A percentile compares a stretch with the other conserved stretches of the same genome.
Evolutionary conservation across 2,888 invertebrate species (phyloP).

Genomic region (Platynereis dumerilii): DNA sequence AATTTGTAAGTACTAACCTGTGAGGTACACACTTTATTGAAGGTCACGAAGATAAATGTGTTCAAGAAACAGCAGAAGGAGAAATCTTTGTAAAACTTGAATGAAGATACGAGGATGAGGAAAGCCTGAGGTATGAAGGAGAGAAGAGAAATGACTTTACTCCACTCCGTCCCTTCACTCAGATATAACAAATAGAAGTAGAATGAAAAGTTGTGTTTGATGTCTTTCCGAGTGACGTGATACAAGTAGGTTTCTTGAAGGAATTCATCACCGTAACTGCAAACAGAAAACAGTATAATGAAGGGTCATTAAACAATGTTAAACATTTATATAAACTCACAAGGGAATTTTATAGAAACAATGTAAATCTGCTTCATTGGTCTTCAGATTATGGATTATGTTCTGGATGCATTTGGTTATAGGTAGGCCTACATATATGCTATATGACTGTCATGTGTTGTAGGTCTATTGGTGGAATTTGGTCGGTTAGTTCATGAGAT

Average conservation of each 20-base stretch:
- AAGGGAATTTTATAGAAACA: no score
- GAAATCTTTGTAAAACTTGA: conserved; percentile 67
- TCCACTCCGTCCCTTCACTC: conserved; percentile 25
- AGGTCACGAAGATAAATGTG: conserved; percentile 87
- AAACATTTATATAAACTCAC: neutral
- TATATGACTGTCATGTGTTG: no score
- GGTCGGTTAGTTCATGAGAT: no score
- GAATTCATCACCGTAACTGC: conserved; percentile 84
- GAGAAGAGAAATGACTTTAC: conserved; percentile 69
- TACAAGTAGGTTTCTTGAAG: conserved; percentile 91
- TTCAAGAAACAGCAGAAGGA: conserved; percentile 84
- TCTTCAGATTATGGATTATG: no score
- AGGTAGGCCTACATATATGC: no score
- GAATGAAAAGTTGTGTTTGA: conserved; percentile 93
- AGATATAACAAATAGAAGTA: conserved; percentile 93
- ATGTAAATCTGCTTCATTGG: no score
- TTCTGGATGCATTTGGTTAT: no score
- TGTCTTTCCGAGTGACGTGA: conserved; percentile 86
- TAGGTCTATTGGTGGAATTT: no score
- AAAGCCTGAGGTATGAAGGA: conserved; percentile 75
- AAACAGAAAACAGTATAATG: no score
- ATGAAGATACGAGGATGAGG: conserved; percentile 44
- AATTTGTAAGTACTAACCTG: no score
- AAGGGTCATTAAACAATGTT: conserved; percentile 5
- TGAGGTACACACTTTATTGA: conserved; percentile 95